Evolutionary conservation across 2,888 invertebrate genomes (phyloP).

Genomic region (Agrypnus murinus): DNA sequence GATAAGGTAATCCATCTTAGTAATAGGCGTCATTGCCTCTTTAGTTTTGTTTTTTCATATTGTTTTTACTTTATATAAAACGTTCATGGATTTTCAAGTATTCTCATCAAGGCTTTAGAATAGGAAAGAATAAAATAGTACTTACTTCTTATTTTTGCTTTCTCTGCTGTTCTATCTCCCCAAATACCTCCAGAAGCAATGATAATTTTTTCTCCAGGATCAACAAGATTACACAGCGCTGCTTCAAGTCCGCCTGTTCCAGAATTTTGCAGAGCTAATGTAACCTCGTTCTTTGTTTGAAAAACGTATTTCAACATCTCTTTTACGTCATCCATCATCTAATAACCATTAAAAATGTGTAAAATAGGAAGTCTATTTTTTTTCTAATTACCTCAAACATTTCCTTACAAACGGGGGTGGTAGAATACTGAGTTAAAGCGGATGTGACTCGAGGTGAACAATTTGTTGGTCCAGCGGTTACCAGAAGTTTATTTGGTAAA

Average conservation of each 20-base stretch:
- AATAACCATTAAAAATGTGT: not conserved
- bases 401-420: constrained; percentile 78
- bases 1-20: too few species aligned
- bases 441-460: constrained; percentile 76
- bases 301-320: constrained; percentile 86
- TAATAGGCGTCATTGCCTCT: too few species aligned
- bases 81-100: too few species aligned
- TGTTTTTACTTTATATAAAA: too few species aligned
- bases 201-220: constrained; percentile 82
- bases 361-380: not conserved
- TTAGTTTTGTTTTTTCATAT: too few species aligned
- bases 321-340: constrained; percentile 63
- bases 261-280: constrained; percentile 84
- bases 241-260: constrained; percentile 87
- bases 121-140: too few species aligned
- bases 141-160: constrained; percentile 80
- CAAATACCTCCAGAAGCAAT: constrained; percentile 85
- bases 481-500: constrained; percentile 16
- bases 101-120: too few species aligned
- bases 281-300: constrained; percentile 85
- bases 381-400: constrained; percentile 74
- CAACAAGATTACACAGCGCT: constrained; percentile 83
- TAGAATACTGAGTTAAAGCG: constrained; percentile 72
- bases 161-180: constrained; percentile 84
- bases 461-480: constrained; percentile 82